A percentile compares a stretch with the other conserved stretches of the same genome.
phyloP scores from a whole-genome alignment of 2,888 invertebrate genomes.

The Entomobrya proxima region DNA sequence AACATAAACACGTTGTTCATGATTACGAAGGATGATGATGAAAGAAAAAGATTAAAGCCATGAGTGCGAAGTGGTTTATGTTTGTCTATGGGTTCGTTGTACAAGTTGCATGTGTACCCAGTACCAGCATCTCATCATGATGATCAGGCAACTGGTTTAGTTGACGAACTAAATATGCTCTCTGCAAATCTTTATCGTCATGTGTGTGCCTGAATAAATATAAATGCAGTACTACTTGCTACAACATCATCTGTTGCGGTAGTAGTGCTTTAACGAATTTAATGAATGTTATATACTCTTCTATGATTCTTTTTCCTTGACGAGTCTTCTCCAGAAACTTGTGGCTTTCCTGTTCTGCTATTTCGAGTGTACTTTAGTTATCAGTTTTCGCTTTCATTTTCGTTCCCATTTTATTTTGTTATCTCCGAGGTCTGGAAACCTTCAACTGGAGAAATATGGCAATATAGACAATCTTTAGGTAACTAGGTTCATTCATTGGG shows the following conservation, averaged over 20 bases:
- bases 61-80: background rate
- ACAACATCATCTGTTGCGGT: conserved; percentile 36
- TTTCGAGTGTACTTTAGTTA: too few species aligned
- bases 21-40: conserved; percentile 28
- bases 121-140: too few species aligned
- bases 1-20: conserved; percentile 45
- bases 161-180: conserved; percentile 44
- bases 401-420: too few species aligned
- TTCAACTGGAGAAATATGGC: too few species aligned
- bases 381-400: too few species aligned
- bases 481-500: too few species aligned
- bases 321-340: background rate
- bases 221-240: background rate
- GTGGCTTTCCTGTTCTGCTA: too few species aligned
- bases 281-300: background rate
- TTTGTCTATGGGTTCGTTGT: background rate
- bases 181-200: conserved; percentile 13
- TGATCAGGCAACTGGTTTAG: conserved; percentile 50
- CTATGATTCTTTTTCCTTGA: background rate
- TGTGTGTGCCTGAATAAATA: conserved; percentile 9
- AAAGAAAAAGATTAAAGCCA: conserved; percentile 12
- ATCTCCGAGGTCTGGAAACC: too few species aligned
- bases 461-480: too few species aligned
- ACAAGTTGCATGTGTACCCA: background rate
- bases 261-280: background rate